These are phyloP conservation scores for Eublepharis macularius DNA, from an alignment of 2,113 vertebrate genomes.

Conservation along the genomic window DNA sequence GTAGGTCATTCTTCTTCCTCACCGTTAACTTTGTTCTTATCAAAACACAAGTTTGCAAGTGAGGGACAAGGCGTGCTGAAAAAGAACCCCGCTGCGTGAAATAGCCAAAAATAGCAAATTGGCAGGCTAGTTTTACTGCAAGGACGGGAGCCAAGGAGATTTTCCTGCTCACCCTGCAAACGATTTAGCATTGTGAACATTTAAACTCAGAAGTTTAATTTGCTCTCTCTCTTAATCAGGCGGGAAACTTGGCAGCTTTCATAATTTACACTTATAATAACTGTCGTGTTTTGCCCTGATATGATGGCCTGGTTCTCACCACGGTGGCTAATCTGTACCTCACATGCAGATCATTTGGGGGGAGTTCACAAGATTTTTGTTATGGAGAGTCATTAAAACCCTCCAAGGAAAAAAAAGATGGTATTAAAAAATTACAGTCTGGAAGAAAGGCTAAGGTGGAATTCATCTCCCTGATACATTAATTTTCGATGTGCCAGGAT, in stretches of 20 bases:
- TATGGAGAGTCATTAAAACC: too few species aligned
- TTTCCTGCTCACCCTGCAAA: neutral
- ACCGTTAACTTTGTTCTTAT: slow-evolving; percentile 2
- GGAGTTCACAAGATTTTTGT: neutral
- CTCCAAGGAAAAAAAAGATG: too few species aligned
- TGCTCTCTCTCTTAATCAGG: neutral
- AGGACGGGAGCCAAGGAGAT: neutral
- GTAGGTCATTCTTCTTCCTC: neutral
- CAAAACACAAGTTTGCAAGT: slow-evolving; percentile 21
- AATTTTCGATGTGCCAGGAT: neutral
- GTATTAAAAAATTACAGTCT: too few species aligned
- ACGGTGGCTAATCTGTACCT: neutral
- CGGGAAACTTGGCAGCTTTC: neutral
- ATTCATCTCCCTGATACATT: too few species aligned
- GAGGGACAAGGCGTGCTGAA: slow-evolving; percentile 22
- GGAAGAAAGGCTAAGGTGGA: neutral
- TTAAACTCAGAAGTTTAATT: neutral
- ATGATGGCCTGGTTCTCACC: neutral
- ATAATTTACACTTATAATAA: neutral
- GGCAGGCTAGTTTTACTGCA: neutral
- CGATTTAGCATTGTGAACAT: neutral
- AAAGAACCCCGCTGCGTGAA: neutral
- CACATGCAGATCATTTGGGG: neutral
- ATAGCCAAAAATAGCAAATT: neutral
- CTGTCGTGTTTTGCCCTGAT: neutral